Base-by-base conservation (phyloP, 1,140 invertebrate genomes). In the Phenacoccus solenopsis region DNA sequence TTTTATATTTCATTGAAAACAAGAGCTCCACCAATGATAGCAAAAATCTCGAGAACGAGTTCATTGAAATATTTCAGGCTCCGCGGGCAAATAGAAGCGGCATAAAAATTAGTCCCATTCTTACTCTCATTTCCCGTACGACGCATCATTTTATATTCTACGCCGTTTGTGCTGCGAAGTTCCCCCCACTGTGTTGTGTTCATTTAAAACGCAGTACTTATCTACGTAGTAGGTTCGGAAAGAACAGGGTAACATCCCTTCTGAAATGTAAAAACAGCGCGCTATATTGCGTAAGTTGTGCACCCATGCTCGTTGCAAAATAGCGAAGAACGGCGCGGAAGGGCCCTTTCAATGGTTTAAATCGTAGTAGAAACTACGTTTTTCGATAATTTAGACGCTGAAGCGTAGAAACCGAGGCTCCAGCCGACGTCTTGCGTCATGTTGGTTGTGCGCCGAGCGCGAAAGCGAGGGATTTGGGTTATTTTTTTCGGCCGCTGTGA, bases 231-330 rank as follows among this genome's bases (percentile, higher is more conserved):
- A 16, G 20, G 38, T 5, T 9, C 38, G 38, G 20, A 4, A 13
- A 7, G 38, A 49, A 49, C 3, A 49, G 16, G 38, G 38, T 49
- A 9, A 49, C 38, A 49, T 49, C 38, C 38, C 38, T 49, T 49
- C 38, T 49, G 38, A 9, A n/a, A 49, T 49, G 38, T 49, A 49
- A 49, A 49, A 49, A 49, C 38, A 49, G 38, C 38, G 38, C 38
- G 38, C 38, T 16, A n/a, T 49, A 49, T 49, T 49, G 38, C 38
- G 38, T 49, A 49, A 49, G 38, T 49, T 49, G 38, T 49, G 38
- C 38, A 49, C 38, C 38, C 38, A 49, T n/a, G n/a, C n/a, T n/a
- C n/a, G n/a, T 49, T 49, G 38, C 38, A 49, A 49, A 49, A 49
- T n/a, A n/a, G 38, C 3, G 3, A 49, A 16, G 20, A n/a, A 49